phyloP scores from a whole-genome alignment of 2,888 invertebrate genomes.

The Nebria salina region DNA sequence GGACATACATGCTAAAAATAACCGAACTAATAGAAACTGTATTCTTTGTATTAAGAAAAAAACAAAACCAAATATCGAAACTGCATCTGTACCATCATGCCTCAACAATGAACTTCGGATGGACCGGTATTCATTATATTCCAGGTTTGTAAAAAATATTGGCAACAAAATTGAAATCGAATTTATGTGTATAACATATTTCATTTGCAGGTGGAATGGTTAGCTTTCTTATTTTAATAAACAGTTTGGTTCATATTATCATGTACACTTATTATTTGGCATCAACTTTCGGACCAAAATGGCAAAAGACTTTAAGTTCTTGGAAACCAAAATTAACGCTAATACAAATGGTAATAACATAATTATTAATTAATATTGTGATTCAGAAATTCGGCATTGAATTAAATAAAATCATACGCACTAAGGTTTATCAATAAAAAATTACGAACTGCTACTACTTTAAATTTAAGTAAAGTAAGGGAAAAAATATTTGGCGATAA shows the following conservation, averaged over 20 bases:
- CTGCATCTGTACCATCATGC: constrained; percentile 80
- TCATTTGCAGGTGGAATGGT: constrained; percentile 70
- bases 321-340: constrained; percentile 69
- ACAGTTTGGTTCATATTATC: constrained; percentile 75
- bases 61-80: constrained; percentile 74
- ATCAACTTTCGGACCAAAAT: constrained; percentile 69
- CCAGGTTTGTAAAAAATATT: constrained; percentile 65
- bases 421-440: too few species aligned
- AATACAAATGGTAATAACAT: constrained; percentile 72
- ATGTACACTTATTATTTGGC: constrained; percentile 82
- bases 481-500: too few species aligned
- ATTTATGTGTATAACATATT: background rate
- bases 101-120: constrained; percentile 69
- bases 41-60: constrained; percentile 78
- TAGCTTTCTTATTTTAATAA: constrained; percentile 72
- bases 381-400: too few species aligned
- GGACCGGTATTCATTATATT: constrained; percentile 71
- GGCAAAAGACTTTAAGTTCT: constrained; percentile 66
- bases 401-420: too few species aligned
- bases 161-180: background rate
- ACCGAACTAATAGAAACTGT: constrained; percentile 75
- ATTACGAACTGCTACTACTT: too few species aligned
- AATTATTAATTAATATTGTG: background rate
- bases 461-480: too few species aligned
- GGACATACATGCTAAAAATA: constrained; percentile 72